phyloP scores from a whole-genome alignment of 2,113 vertebrate genomes.

The Python bivittatus region DNA sequence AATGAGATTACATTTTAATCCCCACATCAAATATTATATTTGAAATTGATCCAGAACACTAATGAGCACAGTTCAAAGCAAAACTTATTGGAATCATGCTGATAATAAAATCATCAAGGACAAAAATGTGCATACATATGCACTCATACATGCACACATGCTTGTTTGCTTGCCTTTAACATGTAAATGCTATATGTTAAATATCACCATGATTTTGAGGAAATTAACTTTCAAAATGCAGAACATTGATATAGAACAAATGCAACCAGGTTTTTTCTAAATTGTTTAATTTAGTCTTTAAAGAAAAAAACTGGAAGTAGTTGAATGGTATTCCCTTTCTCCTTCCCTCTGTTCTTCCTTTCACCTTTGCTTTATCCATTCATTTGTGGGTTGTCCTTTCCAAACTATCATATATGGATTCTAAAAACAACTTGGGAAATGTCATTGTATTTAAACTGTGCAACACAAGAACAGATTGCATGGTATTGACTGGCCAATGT shows the following conservation, averaged over 20 bases:
- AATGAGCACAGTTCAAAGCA: not conserved
- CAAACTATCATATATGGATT: not conserved
- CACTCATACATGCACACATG: not conserved
- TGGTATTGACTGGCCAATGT: conserved; percentile 25
- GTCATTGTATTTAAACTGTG: not conserved
- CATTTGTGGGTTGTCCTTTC: conserved; percentile 30
- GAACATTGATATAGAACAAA: not conserved
- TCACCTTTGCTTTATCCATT: not conserved
- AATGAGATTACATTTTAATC: not conserved
- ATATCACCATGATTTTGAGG: not conserved
- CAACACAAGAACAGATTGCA: conserved; percentile 15
- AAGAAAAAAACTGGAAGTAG: not conserved
- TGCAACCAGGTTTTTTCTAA: not conserved
- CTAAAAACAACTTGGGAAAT: conserved; percentile 2
- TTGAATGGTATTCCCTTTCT: not conserved
- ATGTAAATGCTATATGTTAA: not conserved
- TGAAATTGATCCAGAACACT: not conserved
- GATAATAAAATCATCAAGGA: not conserved
- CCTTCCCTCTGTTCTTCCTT: not conserved
- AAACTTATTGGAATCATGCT: not conserved
- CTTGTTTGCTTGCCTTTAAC: not conserved
- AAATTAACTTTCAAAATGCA: not conserved
- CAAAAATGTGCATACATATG: not conserved
- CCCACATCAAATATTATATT: not conserved
- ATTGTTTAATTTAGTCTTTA: not conserved